Percentiles rank a stretch among this genome's conserved stretches.
phyloP scores from a whole-genome alignment of 2,113 vertebrate genomes.

The Platichthys flesus region DNA sequence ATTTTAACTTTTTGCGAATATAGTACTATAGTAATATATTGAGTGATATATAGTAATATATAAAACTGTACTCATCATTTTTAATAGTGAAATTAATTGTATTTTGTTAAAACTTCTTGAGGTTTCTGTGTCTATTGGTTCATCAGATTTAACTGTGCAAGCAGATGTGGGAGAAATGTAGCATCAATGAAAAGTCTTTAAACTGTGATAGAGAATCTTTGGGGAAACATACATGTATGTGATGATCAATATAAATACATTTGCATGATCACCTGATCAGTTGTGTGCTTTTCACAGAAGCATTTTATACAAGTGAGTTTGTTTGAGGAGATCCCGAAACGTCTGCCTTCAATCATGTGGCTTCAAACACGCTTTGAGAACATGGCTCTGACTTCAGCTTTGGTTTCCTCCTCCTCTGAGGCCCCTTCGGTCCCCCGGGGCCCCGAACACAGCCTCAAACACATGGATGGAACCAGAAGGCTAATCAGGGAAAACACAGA shows the following conservation, averaged over 20 bases:
- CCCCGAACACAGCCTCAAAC: constrained; percentile 48
- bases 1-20: too few relatives aligned
- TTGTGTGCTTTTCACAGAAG: not conserved
- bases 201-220: not conserved
- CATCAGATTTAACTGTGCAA: too few relatives aligned
- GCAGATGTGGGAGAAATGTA: not conserved
- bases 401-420: constrained; percentile 33
- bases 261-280: not conserved
- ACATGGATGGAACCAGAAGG: constrained; percentile 20
- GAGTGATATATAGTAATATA: too few relatives aligned
- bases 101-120: too few relatives aligned
- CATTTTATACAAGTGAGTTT: not conserved
- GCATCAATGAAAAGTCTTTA: not conserved
- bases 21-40: too few relatives aligned
- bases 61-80: too few relatives aligned
- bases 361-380: constrained; percentile 42
- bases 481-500: constrained; percentile 42
- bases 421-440: constrained; percentile 4
- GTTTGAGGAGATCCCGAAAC: not conserved
- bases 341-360: constrained; percentile 43
- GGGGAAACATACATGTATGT: not conserved
- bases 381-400: constrained; percentile 37
- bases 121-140: too few relatives aligned
- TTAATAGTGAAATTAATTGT: too few relatives aligned
- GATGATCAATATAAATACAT: not conserved